phyloP scores from a whole-genome alignment of 2,113 vertebrate species.

The Nansenia antarctica region DNA sequence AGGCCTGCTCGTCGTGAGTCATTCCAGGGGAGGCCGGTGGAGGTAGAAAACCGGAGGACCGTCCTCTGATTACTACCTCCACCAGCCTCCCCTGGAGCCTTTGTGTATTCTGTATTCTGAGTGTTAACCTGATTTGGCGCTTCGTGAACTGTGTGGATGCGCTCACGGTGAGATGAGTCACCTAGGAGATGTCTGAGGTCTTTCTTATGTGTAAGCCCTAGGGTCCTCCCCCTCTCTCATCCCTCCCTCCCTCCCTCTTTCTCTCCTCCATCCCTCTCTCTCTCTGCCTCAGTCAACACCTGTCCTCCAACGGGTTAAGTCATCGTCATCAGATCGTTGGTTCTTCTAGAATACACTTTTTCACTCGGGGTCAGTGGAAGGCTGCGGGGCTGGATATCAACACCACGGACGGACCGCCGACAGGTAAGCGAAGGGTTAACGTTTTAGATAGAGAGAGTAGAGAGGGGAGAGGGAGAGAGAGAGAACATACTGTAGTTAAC shows the following conservation, averaged over 20 bases:
- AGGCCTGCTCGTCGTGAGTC: constrained; percentile 21
- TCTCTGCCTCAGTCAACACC: not conserved
- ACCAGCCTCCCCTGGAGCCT: too few species aligned
- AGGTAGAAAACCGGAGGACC: too few species aligned
- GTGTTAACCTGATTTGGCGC: not conserved
- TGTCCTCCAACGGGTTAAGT: not conserved
- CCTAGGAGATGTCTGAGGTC: not conserved
- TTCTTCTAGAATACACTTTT: not conserved
- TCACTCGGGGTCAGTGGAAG: not conserved
- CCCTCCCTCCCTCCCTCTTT: constrained; percentile 28
- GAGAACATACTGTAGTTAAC: constrained; percentile 9
- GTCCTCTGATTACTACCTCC: too few species aligned
- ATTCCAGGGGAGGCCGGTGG: too few species aligned
- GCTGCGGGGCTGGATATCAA: not conserved
- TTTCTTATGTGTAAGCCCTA: too few species aligned
- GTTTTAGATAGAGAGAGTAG: not conserved
- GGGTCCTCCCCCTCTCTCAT: not conserved
- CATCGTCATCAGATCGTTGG: not conserved
- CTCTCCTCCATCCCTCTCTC: constrained; percentile 11
- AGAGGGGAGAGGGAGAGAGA: not conserved
- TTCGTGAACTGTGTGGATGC: not conserved
- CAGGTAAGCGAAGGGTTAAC: constrained; percentile 8
- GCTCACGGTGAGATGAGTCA: not conserved
- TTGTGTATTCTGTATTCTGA: not conserved
- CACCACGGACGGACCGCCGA: not conserved